Conservation (phyloP, 1,140 invertebrate genomes). For the Polyergus mexicanus region DNA sequence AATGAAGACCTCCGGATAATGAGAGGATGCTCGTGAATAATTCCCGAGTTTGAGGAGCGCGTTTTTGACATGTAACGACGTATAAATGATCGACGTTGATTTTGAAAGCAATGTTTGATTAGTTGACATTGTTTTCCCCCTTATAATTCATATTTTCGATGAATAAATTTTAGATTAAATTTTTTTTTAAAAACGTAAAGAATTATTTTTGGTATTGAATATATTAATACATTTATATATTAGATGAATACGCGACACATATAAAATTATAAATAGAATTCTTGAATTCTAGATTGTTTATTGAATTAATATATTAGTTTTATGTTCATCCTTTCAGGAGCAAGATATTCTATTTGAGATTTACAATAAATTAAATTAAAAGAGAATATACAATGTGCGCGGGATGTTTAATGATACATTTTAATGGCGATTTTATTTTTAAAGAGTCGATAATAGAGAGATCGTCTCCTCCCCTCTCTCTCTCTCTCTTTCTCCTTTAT, state of each 20-base stretch:
- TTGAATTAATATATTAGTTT: background rate
- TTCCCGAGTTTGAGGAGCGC: background rate
- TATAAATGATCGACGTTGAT: background rate
- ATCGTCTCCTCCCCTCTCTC: background rate
- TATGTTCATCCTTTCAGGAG: too few relatives aligned
- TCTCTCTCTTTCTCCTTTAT: background rate
- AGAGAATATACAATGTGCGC: background rate
- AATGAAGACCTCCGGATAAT: conserved; percentile 48
- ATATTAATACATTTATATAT: too few relatives aligned
- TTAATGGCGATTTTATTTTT: conserved; percentile 20
- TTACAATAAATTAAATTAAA: conserved; percentile 1
- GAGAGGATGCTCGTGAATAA: conserved; percentile 19
- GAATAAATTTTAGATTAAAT: background rate
- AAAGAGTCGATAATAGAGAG: background rate
- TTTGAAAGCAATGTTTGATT: conserved; percentile 6
- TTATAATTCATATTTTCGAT: background rate
- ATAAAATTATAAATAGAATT: too few relatives aligned
- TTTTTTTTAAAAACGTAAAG: background rate
- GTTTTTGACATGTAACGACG: background rate
- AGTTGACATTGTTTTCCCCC: background rate
- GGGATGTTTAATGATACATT: background rate
- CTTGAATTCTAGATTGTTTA: too few relatives aligned
- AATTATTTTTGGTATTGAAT: background rate
- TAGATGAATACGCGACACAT: too few relatives aligned
- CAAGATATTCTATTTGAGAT: background rate